Conservation (phyloP, 2,113 vertebrate species). For the Poecile atricapillus region DNA sequence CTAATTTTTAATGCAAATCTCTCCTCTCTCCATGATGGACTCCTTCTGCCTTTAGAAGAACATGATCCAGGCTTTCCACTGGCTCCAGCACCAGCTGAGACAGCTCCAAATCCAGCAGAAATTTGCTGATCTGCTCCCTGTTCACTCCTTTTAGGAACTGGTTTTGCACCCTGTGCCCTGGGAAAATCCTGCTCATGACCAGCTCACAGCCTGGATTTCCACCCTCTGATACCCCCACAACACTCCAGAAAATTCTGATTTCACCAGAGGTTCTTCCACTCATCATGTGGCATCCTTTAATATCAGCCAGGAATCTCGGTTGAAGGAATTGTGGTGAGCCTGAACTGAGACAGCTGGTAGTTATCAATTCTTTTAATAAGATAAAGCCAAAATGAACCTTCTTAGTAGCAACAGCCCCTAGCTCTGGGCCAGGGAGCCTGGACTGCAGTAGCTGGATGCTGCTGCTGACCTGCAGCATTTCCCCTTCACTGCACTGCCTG, state of each 20-base stretch:
- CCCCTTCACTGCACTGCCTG: rapidly evolving
- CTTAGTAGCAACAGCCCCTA: not conserved
- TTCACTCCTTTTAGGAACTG: not conserved
- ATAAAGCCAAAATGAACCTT: not conserved
- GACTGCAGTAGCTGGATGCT: rapidly evolving
- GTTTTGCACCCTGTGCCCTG: not conserved
- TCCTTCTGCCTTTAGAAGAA: not conserved
- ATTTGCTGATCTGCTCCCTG: not conserved
- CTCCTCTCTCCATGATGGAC: not conserved
- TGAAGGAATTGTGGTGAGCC: not conserved
- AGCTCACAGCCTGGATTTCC: not conserved
- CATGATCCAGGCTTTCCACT: not conserved
- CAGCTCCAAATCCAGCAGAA: not conserved
- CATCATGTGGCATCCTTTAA: not conserved
- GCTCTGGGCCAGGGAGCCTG: not conserved
- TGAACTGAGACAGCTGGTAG: not conserved
- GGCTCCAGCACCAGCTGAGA: not conserved
- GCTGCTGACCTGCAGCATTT: not conserved
- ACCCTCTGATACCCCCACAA: not conserved
- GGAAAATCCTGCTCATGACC: not conserved
- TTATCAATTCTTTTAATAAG: not conserved
- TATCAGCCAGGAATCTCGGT: not conserved
- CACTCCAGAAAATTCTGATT: not conserved
- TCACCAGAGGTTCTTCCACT: not conserved
- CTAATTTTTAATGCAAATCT: not conserved